Evolutionary conservation across 1,140 invertebrate genomes (phyloP), one percentile per base, ranked within the genome.

Genomic region (Saccostrea cuccullata): DNA sequence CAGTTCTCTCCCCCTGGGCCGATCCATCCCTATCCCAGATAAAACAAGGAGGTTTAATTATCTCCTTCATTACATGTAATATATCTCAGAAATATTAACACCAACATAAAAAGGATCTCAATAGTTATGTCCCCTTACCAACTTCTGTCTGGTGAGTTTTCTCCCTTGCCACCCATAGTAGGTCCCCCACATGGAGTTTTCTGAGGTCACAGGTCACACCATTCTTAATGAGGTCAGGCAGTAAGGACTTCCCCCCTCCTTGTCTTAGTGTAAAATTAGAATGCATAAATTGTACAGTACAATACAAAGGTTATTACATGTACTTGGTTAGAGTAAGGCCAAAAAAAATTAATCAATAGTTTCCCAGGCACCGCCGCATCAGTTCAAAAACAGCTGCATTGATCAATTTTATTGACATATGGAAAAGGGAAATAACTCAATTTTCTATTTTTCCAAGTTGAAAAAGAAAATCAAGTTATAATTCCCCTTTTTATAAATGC

Each of bases 181-280:
- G 98, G 95, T 99, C 99, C 9, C 98, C 98, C 84, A 99, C 96
- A 94, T 97, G 97, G 60, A 99, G 96, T 92, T 97, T 97, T 82
- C 98, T 96, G n/a, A 98, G 96, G 94, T 98, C 97, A 95, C 97
- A 97, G 77, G 95, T 94, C 3, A 98, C 95, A 20, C 96, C 96
- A 84, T 96, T 95, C 91, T 96, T 96, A 30, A 96, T 96, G 17
- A 98, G 93, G 91, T 97, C 97, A 84, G 95, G 92, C 20, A 95
- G 89, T 23, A 95, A 89, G 15, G 90, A 91, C 82, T 94, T 94
- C 70, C 91, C 91, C 67, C 88, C 91, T 23, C 89, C 89, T 40
- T 92, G 92, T 56, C 88, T 92, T 36, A 4, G 1, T 67, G n/a
- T n/a, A 67, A 47, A 47, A 47, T 47, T 8, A 47, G 6, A 47